Conservation (phyloP, 2,797 vertebrate genomes). For the Erithacus rubecula region DNA sequence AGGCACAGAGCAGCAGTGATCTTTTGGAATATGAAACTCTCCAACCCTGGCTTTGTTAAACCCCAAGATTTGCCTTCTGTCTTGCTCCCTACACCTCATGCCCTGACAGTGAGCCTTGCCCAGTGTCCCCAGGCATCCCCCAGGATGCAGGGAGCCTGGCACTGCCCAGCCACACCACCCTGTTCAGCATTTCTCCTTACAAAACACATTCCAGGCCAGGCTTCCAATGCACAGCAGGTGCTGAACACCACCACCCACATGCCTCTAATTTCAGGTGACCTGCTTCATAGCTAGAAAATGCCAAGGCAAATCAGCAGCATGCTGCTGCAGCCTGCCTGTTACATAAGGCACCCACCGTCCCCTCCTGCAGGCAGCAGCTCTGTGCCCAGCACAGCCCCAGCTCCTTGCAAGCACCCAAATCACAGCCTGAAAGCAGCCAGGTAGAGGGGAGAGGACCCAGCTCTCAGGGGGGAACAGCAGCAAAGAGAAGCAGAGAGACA, state of each 20-base stretch:
- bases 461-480: not conserved
- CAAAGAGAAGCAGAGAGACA: not conserved
- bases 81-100: not conserved
- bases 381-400: fast-evolving
- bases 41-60: not conserved
- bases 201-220: not conserved
- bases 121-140: fast-evolving
- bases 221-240: slow-evolving; percentile 7
- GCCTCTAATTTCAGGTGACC: slow-evolving; percentile 52
- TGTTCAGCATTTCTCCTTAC: not conserved
- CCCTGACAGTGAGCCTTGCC: fast-evolving
- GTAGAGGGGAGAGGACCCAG: not conserved
- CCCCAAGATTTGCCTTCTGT: not conserved
- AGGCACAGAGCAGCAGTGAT: not conserved
- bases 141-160: not conserved
- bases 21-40: not conserved
- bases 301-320: not conserved
- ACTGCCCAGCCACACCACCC: not conserved
- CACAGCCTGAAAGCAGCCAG: not conserved
- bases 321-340: not conserved
- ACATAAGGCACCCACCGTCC: not conserved
- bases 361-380: not conserved
- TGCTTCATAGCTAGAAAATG: slow-evolving; percentile 37
- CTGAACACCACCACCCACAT: slow-evolving; percentile 3
- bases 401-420: not conserved